phyloP scores from a whole-genome alignment of 2,888 invertebrate genomes.

The Prosapia bicincta region DNA sequence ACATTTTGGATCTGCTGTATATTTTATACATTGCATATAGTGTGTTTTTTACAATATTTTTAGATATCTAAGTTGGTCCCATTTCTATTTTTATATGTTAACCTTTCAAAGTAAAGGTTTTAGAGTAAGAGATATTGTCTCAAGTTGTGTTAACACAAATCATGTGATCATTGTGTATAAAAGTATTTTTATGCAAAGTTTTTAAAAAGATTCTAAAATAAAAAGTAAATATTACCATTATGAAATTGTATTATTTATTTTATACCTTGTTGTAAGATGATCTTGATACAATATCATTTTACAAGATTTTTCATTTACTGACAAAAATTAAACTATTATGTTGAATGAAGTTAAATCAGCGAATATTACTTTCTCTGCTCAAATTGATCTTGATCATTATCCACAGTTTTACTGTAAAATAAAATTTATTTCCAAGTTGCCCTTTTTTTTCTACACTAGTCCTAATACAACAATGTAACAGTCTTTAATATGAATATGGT shows the following conservation, averaged over 20 bases:
- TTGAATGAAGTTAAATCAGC: too few species aligned
- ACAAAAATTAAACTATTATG: too few species aligned
- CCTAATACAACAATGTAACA: too few species aligned
- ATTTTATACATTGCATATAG: conserved; percentile 15
- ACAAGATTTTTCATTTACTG: too few species aligned
- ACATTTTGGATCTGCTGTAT: conserved; percentile 23
- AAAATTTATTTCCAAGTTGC: too few species aligned
- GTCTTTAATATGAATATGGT: too few species aligned
- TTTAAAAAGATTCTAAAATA: background rate
- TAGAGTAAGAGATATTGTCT: background rate
- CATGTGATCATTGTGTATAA: background rate
- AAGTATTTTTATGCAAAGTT: background rate
- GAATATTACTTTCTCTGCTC: too few species aligned
- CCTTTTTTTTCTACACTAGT: too few species aligned
- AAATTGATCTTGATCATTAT: too few species aligned
- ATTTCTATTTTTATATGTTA: conserved; percentile 23
- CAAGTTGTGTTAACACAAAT: background rate
- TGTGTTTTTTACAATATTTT: conserved; percentile 22
- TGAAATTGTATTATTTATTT: background rate
- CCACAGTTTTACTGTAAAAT: too few species aligned
- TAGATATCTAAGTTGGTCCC: conserved; percentile 6
- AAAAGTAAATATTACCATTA: background rate
- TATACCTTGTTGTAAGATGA: background rate
- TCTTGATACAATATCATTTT: too few species aligned
- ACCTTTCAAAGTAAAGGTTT: background rate